Percentiles rank a stretch among this genome's conserved stretches.
Evolutionary conservation across 2,888 invertebrate species (phyloP).

Genomic region (Phyto melanocephala): DNA sequence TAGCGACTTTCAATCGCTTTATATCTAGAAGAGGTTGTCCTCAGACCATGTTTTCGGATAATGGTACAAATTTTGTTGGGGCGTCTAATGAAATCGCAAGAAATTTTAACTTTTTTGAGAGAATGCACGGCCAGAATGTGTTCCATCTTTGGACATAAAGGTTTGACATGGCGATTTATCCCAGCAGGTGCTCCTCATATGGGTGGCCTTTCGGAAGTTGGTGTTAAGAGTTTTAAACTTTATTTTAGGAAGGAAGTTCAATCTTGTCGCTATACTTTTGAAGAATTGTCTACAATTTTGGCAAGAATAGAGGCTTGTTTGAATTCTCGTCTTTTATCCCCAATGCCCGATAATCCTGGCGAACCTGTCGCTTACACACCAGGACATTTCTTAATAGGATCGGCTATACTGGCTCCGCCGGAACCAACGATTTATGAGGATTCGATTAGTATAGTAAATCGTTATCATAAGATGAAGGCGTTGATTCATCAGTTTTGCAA

Average conservation of each 20-base stretch:
- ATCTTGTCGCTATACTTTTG: constrained; percentile 14
- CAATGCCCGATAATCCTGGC: too few species aligned
- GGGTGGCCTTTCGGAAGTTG: constrained; percentile 25
- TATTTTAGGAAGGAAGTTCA: constrained; percentile 34
- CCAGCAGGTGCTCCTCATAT: constrained; percentile 34
- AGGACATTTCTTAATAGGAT: too few species aligned
- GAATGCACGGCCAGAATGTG: background rate
- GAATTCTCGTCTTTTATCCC: too few species aligned
- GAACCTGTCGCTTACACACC: too few species aligned
- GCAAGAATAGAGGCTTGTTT: too few species aligned
- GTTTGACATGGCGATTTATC: constrained; percentile 25
- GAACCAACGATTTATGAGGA: too few species aligned
- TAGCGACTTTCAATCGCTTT: constrained; percentile 24
- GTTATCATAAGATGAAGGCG: too few species aligned
- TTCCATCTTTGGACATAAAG: background rate
- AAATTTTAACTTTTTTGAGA: background rate
- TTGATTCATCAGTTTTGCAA: too few species aligned
- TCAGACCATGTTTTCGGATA: constrained; percentile 42
- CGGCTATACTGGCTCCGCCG: too few species aligned
- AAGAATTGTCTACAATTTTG: constrained; percentile 15
- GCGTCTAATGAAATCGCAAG: background rate
- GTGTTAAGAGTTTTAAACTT: constrained; percentile 29
- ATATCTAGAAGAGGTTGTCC: constrained; percentile 23
- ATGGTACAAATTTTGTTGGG: constrained; percentile 38
- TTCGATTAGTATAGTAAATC: too few species aligned